These are phyloP conservation scores for Rhyzopertha dominica DNA, from an alignment of 1,140 invertebrate species.

Conservation along the genomic window DNA sequence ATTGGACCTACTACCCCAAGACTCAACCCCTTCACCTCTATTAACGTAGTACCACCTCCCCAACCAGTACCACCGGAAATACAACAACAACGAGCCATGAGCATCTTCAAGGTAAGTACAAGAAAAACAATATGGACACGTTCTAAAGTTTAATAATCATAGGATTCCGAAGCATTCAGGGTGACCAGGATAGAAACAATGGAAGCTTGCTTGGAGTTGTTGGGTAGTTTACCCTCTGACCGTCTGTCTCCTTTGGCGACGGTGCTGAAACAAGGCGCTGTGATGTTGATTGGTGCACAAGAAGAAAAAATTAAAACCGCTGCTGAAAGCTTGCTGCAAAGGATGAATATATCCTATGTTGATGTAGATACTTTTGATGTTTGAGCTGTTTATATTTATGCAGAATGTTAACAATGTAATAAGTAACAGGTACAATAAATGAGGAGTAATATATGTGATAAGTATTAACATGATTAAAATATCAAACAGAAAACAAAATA, in stretches of 20 bases:
- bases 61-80: slow-evolving; percentile 64
- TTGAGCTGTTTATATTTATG: no score
- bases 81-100: slow-evolving; percentile 67
- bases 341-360: slow-evolving; percentile 44
- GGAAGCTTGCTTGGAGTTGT: slow-evolving; percentile 55
- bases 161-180: slow-evolving; percentile 54
- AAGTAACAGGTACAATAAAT: no score
- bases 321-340: slow-evolving; percentile 45
- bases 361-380: slow-evolving; percentile 37
- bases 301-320: slow-evolving; percentile 49
- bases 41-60: slow-evolving; percentile 49
- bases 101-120: slow-evolving; percentile 67
- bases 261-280: slow-evolving; percentile 51
- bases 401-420: no score
- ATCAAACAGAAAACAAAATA: no score
- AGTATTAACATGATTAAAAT: no score
- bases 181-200: slow-evolving; percentile 54
- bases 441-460: no score
- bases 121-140: neutral
- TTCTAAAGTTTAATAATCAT: slow-evolving; percentile 17
- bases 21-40: slow-evolving; percentile 50
- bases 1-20: slow-evolving; percentile 17
- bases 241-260: slow-evolving; percentile 50
- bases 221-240: slow-evolving; percentile 51
- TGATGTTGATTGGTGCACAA: slow-evolving; percentile 46